Evolutionary conservation across 2,888 invertebrate genomes (phyloP), one percentile per base, ranked within the genome.

Genomic region (Mythimna lalbum): DNA sequence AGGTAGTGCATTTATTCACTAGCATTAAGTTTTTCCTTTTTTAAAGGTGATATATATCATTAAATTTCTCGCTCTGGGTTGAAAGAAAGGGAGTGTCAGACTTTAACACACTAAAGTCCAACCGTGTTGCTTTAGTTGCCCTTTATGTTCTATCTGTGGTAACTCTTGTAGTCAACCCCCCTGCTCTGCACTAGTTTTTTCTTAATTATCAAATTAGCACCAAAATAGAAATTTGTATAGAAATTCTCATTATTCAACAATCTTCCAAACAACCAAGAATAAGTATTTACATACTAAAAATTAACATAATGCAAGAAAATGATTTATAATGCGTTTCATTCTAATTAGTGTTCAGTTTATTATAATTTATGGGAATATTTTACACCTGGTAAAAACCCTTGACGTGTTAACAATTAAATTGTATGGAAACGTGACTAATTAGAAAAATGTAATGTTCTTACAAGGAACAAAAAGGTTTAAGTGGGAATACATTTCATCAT

Each of bases 381-480:
- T 64, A 76, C 50, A 76, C 52, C 60, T 64, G 73, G 82, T 77
- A 84, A 82, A 82, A 82, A 72, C 84, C 83, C 72, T 78, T 77
- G 76, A 80, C 80, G 80, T 74, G 52, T 56, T 55, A 39, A 61
- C 75, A 66, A 75, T 77, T 77, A 70, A 64, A 77, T 70, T 67
- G 63, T 56, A 77, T 68, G 63, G 39, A 66, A 65, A 63, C 78
- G 78, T 82, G 75, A 75, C 64, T 80, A 69, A 79, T 76, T 79
- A 66, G 68, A 65, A 61, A 63, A 64, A 53, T 68, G 2, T 64
- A 43, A 67, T 67, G 49, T 62, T 63, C 43, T 72, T 63, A 49
- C 3, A 14, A 17, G 9, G 33, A 47, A 69, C 36, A 50, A 61
- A 73, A 75, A 69, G 50, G 12, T 21, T 4, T 52, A 36, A 60